Evolutionary conservation across 2,797 vertebrate species (phyloP), one percentile per base, ranked within the genome.

Genomic region (Rhodeus uyekii): DNA sequence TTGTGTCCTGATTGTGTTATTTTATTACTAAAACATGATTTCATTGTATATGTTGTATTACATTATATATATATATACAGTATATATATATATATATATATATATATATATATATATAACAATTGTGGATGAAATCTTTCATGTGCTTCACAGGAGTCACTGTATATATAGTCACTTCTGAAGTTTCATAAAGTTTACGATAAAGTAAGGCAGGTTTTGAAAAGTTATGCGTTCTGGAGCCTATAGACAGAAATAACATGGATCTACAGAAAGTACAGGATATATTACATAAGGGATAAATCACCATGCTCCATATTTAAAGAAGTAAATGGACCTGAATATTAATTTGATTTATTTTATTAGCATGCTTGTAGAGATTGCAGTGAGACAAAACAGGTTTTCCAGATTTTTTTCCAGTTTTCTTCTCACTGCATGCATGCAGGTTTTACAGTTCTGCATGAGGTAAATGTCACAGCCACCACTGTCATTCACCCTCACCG

Each of bases 401-500:
- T 8, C 42, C 58, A 34, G 39, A 48, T 18, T n/a, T n/a, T n/a
- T n/a, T n/a, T n/a, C 4, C 22, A 14, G 12, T 67, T n/a, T 9
- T 24, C 29, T 44, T 60, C 8, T 18, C 27, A 19, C 8, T 10
- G 27, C 13, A 63, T 7, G 22, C 27, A 9, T 39, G 44, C 60
- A 1, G 10, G 44, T 50, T 74, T 74, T n/a, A 73, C 55, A 42
- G 18, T 39, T 50, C 9, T 60, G 3, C n/a, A 8, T 61, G 69
- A 74, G 58, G 42, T 29, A 50, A 18, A 53, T 73, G 34, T 27
- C 32, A 64, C 34, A 64, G 34, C 32, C 2, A 53, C n/a, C 32
- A 48, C 36, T 50, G 69, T 81, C 55, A 73, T 61, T 72, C 55
- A 72, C 55, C 16, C 14, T 79, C 50, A 58, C 10, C n/a, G 36